phyloP scores from a whole-genome alignment of 2,888 invertebrate genomes.

The Rhagonycha lutea region DNA sequence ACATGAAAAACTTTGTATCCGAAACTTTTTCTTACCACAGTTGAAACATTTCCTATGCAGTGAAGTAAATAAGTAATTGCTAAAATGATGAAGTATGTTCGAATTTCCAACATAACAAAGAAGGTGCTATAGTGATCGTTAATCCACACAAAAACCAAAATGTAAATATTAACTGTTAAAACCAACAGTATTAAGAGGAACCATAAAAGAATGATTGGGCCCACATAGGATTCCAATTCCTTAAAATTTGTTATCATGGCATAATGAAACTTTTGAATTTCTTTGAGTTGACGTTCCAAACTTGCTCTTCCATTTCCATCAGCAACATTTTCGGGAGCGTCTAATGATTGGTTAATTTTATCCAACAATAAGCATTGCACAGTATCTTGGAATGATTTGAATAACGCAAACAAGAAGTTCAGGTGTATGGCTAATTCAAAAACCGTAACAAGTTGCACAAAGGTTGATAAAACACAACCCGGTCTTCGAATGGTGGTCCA shows the following conservation, averaged over 20 bases:
- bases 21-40: slow-evolving; percentile 12
- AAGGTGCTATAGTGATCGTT: slow-evolving; percentile 6
- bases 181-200: slow-evolving; percentile 27
- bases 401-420: background rate
- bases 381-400: background rate
- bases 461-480: background rate
- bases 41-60: slow-evolving; percentile 6
- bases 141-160: slow-evolving; percentile 28
- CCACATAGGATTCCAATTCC: slow-evolving; percentile 21
- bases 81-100: slow-evolving; percentile 15
- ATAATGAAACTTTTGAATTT: slow-evolving; percentile 23
- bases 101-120: slow-evolving; percentile 28
- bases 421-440: slow-evolving; percentile 4
- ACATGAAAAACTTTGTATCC: background rate
- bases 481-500: slow-evolving; percentile 9
- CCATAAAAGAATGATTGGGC: slow-evolving; percentile 29
- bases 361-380: background rate
- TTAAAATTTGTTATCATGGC: slow-evolving; percentile 19
- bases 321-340: background rate
- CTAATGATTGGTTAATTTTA: background rate
- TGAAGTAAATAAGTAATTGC: slow-evolving; percentile 20
- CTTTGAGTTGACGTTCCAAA: slow-evolving; percentile 15
- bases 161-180: slow-evolving; percentile 34
- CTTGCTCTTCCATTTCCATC: background rate
- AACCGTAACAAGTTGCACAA: slow-evolving; percentile 9